These are phyloP conservation scores for Amblyopsis rosae DNA, from an alignment of 2,113 vertebrate genomes.

Conservation along the genomic window DNA sequence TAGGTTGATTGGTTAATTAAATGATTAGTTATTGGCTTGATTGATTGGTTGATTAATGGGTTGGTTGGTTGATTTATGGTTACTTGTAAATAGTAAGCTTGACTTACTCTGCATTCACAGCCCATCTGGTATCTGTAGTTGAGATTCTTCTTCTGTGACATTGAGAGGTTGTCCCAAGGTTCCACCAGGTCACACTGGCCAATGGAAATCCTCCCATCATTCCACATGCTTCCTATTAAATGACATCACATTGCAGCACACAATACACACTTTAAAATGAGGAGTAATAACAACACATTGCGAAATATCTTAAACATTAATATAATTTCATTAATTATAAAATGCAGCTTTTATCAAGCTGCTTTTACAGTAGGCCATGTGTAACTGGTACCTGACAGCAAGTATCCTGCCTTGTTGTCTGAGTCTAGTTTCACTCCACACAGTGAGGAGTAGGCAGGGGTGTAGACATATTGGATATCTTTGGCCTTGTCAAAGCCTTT, in stretches of 20 bases:
- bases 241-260: constrained; percentile 14
- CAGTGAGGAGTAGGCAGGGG: constrained; percentile 84
- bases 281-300: neutral
- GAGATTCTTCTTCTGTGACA: constrained; percentile 88
- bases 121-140: constrained; percentile 91
- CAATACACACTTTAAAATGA: neutral
- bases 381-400: constrained; percentile 86
- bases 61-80: neutral
- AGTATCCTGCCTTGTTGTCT: constrained; percentile 88
- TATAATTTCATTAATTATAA: no score
- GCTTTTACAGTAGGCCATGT: neutral
- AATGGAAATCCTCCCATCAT: constrained; percentile 85
- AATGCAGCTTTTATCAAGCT: no score
- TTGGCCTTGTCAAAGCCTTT: constrained; percentile 91
- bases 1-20: neutral
- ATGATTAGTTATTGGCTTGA: neutral
- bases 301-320: no score
- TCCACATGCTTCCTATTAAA: constrained; percentile 81
- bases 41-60: neutral
- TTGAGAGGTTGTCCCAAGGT: constrained; percentile 87
- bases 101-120: constrained; percentile 90
- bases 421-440: constrained; percentile 89
- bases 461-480: constrained; percentile 89
- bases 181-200: constrained; percentile 88
- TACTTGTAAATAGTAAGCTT: neutral